Conservation (phyloP, 2,113 vertebrate genomes). For the Cavia porcellus region DNA sequence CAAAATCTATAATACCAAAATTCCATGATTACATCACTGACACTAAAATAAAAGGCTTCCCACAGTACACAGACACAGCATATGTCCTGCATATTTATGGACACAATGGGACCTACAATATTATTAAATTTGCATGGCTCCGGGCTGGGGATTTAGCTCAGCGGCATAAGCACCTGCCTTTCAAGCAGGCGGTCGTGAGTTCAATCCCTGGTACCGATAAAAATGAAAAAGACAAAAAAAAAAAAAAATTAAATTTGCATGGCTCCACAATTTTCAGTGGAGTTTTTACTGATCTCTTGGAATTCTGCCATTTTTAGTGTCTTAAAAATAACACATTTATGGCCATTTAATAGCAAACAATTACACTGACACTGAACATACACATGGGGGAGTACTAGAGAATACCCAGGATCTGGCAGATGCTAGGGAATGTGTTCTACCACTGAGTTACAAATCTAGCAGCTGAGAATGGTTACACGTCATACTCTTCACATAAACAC, state of each 20-base stretch:
- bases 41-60: not conserved
- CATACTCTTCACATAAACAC: slow-evolving; percentile 22
- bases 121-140: not conserved
- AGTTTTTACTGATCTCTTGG: not conserved
- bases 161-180: no score
- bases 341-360: slow-evolving; percentile 47
- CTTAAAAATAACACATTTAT: not conserved
- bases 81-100: not conserved
- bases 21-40: not conserved
- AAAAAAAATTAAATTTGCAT: not conserved
- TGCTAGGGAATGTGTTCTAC: not conserved
- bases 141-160: no score
- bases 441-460: not conserved
- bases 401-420: not conserved
- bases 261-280: not conserved
- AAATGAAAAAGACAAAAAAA: no score
- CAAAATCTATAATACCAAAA: not conserved
- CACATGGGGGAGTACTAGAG: no score
- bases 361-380: not conserved
- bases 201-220: no score
- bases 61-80: not conserved
- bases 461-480: not conserved
- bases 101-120: not conserved
- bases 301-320: not conserved
- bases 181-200: no score